Conservation (phyloP, 2,797 vertebrate genomes). For the Poeciliopsis turneri region DNA sequence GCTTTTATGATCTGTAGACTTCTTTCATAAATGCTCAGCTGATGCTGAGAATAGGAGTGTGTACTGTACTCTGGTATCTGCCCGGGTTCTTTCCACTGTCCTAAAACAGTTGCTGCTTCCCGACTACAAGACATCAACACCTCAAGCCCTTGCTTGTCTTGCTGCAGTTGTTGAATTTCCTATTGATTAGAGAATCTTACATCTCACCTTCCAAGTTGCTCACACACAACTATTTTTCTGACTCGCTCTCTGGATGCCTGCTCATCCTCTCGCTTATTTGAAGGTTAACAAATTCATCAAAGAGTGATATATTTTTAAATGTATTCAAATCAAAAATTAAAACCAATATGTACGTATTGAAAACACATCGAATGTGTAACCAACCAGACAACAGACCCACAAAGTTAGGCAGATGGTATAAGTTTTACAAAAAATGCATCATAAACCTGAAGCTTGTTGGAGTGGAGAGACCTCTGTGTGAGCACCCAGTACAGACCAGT, state of each 20-base stretch:
- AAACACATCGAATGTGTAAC: background rate
- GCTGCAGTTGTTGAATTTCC: background rate
- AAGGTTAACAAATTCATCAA: background rate
- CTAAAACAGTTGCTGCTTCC: background rate
- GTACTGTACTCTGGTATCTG: background rate
- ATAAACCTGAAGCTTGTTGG: background rate
- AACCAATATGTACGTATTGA: background rate
- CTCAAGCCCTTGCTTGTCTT: background rate
- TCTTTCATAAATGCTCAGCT: background rate
- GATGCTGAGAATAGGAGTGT: too few relatives aligned
- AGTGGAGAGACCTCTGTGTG: background rate
- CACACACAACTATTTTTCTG: background rate
- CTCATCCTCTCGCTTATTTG: background rate
- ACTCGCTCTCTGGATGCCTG: background rate
- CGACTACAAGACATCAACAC: background rate
- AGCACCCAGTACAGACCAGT: background rate
- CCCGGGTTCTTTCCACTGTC: background rate
- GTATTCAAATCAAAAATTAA: background rate
- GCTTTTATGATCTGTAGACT: background rate
- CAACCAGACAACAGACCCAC: background rate
- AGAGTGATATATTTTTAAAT: background rate
- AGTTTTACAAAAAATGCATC: background rate
- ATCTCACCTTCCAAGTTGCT: too few relatives aligned
- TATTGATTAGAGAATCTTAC: background rate
- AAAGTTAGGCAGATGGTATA: background rate